phyloP scores from a whole-genome alignment of 2,797 vertebrate species.

The Gallinago nigripennis region DNA sequence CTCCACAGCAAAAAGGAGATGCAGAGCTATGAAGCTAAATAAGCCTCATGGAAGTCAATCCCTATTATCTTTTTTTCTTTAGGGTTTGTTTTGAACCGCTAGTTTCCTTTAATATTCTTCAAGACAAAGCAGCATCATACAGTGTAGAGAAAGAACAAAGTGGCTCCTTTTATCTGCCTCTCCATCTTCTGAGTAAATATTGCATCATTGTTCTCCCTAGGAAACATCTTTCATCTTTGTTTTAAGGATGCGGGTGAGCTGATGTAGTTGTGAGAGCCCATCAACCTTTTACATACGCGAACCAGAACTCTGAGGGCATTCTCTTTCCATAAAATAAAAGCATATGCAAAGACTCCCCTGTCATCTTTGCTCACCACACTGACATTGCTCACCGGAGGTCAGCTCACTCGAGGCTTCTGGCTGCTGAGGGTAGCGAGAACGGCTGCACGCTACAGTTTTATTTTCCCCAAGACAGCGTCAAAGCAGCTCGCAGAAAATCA shows the following conservation, averaged over 20 bases:
- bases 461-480: rapidly evolving
- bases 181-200: slow-evolving; percentile 25
- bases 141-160: not conserved
- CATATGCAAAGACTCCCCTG: not conserved
- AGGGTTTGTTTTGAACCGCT: not conserved
- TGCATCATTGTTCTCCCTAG: slow-evolving; percentile 12
- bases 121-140: not conserved
- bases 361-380: not conserved
- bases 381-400: not conserved
- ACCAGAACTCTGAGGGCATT: not conserved
- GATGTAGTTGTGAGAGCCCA: not conserved
- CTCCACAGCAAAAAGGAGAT: not conserved
- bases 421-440: not conserved
- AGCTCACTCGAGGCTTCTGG: not conserved
- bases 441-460: not conserved
- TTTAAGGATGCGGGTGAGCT: not conserved
- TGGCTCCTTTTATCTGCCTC: not conserved
- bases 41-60: not conserved
- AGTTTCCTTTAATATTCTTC: not conserved
- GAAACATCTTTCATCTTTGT: slow-evolving; percentile 30
- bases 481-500: not conserved
- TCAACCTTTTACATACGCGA: not conserved
- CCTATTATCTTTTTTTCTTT: not conserved
- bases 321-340: not conserved
- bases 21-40: not conserved